Percentiles rank a stretch among this genome's conserved stretches.
Conservation (phyloP, 2,113 vertebrate genomes). For the Sebastes schlegelii region DNA sequence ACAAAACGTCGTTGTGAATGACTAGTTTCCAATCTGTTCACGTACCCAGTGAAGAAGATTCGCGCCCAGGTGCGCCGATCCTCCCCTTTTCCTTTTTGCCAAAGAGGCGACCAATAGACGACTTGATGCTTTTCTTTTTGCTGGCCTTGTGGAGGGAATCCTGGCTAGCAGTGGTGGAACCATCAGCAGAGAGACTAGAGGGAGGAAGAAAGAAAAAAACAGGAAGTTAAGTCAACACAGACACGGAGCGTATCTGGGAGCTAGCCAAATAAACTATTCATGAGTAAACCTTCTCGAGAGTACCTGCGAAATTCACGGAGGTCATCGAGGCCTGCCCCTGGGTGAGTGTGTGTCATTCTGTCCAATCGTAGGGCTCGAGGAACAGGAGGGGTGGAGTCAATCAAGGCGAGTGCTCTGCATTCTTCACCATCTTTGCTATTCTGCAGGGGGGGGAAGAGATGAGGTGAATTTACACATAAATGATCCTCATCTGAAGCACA, state of each 20-base stretch:
- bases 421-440: conserved; percentile 92
- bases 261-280: background rate
- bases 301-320: conserved; percentile 90
- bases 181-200: conserved; percentile 85
- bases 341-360: conserved; percentile 92
- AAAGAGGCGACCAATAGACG: conserved; percentile 93
- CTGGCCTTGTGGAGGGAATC: conserved; percentile 94
- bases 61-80: conserved; percentile 88
- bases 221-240: background rate
- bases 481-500: background rate
- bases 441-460: conserved; percentile 68
- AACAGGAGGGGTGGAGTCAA: conserved; percentile 89
- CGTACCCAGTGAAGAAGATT: conserved; percentile 89
- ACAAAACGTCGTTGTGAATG: background rate
- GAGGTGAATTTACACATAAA: background rate
- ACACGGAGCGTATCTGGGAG: background rate
- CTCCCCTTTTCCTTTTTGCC: conserved; percentile 95
- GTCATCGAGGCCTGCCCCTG: conserved; percentile 89
- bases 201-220: conserved; percentile 3
- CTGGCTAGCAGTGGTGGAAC: conserved; percentile 86
- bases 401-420: conserved; percentile 86
- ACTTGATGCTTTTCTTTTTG: conserved; percentile 98
- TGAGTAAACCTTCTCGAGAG: background rate
- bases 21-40: conserved; percentile 13
- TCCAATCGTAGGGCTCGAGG: conserved; percentile 91